phyloP scores from a whole-genome alignment of 2,888 invertebrate genomes.

The Luffia ferchaultella region DNA sequence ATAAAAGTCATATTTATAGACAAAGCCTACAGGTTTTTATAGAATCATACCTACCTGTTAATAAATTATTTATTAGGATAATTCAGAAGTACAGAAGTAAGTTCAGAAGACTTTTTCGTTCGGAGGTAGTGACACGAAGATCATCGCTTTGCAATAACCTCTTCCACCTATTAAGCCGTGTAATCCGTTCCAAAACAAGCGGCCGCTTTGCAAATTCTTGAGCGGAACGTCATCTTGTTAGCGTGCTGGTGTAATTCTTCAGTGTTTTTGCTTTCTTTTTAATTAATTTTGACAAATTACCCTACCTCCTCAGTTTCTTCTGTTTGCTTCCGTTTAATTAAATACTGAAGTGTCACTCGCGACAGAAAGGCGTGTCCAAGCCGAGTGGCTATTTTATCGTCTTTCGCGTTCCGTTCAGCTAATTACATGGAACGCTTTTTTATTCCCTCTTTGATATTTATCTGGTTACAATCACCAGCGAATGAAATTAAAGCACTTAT shows the following conservation, averaged over 20 bases:
- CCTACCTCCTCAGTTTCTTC: constrained; percentile 50
- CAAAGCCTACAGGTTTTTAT: too few relatives aligned
- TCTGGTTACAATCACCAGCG: constrained; percentile 36
- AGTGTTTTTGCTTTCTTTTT: constrained; percentile 52
- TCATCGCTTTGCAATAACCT: too few relatives aligned
- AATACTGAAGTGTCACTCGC: constrained; percentile 59
- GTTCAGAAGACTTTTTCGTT: too few relatives aligned
- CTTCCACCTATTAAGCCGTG: constrained; percentile 18
- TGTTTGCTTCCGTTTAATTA: constrained; percentile 59
- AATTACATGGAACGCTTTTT: constrained; percentile 18
- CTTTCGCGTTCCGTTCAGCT: background rate
- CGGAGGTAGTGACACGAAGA: too few relatives aligned
- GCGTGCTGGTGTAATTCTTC: constrained; percentile 40
- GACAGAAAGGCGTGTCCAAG: constrained; percentile 32
- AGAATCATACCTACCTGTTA: too few relatives aligned
- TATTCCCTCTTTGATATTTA: constrained; percentile 28
- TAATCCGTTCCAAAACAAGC: constrained; percentile 30
- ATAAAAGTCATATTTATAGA: too few relatives aligned
- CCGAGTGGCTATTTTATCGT: constrained; percentile 1
- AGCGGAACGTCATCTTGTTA: constrained; percentile 35
- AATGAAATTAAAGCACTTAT: constrained; percentile 13
- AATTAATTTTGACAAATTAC: constrained; percentile 67
- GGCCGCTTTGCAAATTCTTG: constrained; percentile 29
- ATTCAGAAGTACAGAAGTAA: too few relatives aligned
- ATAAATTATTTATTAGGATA: too few relatives aligned